Percentiles rank a stretch among this genome's conserved stretches.
Evolutionary conservation across 2,113 vertebrate genomes (phyloP).

Genomic region (Lanius ludovicianus): DNA sequence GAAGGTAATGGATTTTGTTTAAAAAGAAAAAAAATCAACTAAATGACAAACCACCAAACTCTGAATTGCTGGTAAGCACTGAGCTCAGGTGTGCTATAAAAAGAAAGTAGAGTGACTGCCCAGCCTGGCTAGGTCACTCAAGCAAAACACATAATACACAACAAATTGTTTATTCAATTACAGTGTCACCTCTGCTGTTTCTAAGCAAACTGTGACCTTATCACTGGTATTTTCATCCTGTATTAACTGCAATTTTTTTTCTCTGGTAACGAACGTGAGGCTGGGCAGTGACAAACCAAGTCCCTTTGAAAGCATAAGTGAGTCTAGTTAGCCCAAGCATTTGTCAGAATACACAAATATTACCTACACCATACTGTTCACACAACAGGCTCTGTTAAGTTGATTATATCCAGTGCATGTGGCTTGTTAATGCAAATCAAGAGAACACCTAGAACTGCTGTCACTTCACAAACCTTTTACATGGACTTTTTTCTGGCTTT

Average conservation of each 20-base stretch:
- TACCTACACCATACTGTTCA: not conserved
- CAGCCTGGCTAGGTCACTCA: not conserved
- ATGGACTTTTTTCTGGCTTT: constrained; percentile 3
- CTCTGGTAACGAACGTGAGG: not conserved
- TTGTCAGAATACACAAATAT: not conserved
- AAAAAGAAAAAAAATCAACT: not conserved
- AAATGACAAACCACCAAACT: not conserved
- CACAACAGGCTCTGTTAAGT: not conserved
- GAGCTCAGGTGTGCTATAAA: not conserved
- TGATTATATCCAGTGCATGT: not conserved
- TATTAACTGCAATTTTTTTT: not conserved
- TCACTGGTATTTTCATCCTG: not conserved
- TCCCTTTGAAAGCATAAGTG: not conserved
- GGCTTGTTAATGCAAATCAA: not conserved
- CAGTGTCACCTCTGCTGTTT: not conserved
- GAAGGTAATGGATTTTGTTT: not conserved
- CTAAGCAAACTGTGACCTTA: not conserved
- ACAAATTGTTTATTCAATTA: not conserved
- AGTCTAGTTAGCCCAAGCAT: not conserved
- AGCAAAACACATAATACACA: not conserved
- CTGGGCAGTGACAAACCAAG: not conserved
- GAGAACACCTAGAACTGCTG: not conserved
- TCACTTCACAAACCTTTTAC: not conserved
- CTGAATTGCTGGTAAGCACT: not conserved
- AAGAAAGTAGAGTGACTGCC: not conserved